phyloP scores from a whole-genome alignment of 2,113 vertebrate genomes.

The Ardeotis arabs region DNA sequence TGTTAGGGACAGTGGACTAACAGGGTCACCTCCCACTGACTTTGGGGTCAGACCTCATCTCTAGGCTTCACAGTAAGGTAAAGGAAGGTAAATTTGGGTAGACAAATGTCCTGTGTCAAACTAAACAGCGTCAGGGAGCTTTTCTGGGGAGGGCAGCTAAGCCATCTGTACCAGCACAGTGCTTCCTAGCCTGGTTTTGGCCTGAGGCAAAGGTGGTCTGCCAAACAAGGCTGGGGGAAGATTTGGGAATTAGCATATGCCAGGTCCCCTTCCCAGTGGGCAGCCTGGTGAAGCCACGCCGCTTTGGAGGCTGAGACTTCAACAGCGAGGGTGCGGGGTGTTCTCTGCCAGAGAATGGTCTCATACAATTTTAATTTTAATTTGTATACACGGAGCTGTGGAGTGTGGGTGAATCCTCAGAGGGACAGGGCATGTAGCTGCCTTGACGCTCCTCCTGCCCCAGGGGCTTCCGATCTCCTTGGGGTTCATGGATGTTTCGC shows the following conservation, averaged over 20 bases:
- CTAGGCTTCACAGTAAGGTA: neutral
- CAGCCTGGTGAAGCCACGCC: neutral
- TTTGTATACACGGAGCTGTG: neutral
- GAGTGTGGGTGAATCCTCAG: neutral
- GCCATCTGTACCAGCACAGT: neutral
- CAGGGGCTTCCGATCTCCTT: neutral
- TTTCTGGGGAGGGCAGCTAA: neutral
- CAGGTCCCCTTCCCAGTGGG: neutral
- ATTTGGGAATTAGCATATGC: neutral
- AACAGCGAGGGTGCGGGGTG: neutral
- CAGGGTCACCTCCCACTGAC: neutral
- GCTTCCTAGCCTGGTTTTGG: neutral
- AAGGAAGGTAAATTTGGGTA: neutral
- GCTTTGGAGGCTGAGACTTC: neutral
- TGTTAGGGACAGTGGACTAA: neutral
- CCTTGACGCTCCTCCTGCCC: neutral
- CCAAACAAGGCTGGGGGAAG: neutral
- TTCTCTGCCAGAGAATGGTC: neutral
- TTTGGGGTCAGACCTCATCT: neutral
- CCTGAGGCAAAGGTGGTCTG: neutral
- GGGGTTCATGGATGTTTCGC: neutral
- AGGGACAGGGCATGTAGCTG: neutral
- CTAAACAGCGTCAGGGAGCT: neutral
- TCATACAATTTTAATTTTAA: slow-evolving; percentile 26
- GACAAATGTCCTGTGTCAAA: neutral